Evolutionary conservation across 2,113 vertebrate species (phyloP), one percentile per base, ranked within the genome.

Genomic region (Anarhynchus alexandrinus): DNA sequence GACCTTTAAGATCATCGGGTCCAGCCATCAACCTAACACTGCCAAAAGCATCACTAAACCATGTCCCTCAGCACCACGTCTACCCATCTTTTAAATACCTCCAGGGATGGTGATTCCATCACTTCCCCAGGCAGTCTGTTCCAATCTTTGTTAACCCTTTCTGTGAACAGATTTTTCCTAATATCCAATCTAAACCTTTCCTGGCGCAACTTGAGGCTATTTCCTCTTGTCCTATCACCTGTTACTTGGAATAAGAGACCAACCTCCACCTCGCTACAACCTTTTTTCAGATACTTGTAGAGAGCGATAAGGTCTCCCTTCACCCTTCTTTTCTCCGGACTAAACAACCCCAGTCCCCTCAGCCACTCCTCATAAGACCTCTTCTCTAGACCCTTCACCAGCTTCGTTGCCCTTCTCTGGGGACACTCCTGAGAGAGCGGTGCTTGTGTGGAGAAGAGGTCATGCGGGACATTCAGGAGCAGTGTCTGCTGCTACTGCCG

Each of bases 381-480:
- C 19, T 66, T 32, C 21, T 66, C 42, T 10, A 42, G 38, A 65
- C 62, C 38, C 9, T 21, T 65, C 62, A 65, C 38, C 42, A 45
- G 64, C 30, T 27, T 64, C 8, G 3, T 29, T 45, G 42, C 42
- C 29, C 9, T 65, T 30, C 27, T 42, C 62, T 45, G 64, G 64
- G 11, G 13, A 43, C 3, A 5, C 64, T 66, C 42, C 40, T 32
- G 40, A 43, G 49, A 32, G 45, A 66, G 9, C 0, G 0, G 6
- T n/a, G 13, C 29, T 79, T 76, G 61, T 34, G 74, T 79, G 70
- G 90, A 74, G 84, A 73, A 69, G 52, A 71, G 22, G 61, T 74
- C 6, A 30, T 47, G 52, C 64, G 70, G 51, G 78, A 86, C 23
- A 49, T 51, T 1, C 85, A 61, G 87, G 84, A 89, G 34, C 22